Percentiles rank a stretch among this genome's conserved stretches.
phyloP scores from a whole-genome alignment of 2,888 invertebrate genomes.

The Chydorus sphaericus region DNA sequence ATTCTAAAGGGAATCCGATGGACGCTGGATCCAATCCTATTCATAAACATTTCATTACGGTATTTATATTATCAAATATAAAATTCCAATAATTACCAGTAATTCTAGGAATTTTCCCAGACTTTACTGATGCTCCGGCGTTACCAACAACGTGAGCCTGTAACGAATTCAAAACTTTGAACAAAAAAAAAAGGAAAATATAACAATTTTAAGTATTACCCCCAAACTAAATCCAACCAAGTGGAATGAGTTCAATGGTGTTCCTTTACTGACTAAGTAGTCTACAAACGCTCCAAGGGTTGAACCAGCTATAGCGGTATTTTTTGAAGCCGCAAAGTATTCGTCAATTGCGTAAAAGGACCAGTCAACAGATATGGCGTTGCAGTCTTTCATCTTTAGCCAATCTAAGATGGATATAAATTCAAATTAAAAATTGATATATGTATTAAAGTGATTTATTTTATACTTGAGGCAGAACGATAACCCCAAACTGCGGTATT shows the following conservation, averaged over 20 bases:
- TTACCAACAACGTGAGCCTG: conserved; percentile 46
- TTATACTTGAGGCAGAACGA: no score
- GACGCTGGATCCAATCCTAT: not conserved
- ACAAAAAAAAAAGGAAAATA: no score
- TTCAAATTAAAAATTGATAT: no score
- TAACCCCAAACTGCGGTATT: not conserved
- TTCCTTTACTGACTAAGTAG: conserved; percentile 41
- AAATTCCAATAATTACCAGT: conserved; percentile 9
- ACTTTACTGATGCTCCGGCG: conserved; percentile 30
- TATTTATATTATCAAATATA: not conserved
- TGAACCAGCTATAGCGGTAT: conserved; percentile 43
- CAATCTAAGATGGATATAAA: conserved; percentile 38
- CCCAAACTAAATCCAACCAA: conserved; percentile 47
- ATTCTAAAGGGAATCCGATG: not conserved
- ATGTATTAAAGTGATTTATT: no score
- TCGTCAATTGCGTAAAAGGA: conserved; percentile 42
- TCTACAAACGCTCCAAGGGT: conserved; percentile 43
- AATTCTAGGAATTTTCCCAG: conserved; percentile 9
- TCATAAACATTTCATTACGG: not conserved
- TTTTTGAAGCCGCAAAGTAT: conserved; percentile 40
- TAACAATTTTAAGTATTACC: not conserved
- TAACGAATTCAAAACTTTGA: no score
- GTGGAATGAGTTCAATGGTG: conserved; percentile 40
- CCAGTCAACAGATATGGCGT: conserved; percentile 43
- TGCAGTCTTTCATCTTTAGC: conserved; percentile 40